Base-by-base conservation (phyloP, 2,888 invertebrate genomes). In the Cremastinae sp. region DNA sequence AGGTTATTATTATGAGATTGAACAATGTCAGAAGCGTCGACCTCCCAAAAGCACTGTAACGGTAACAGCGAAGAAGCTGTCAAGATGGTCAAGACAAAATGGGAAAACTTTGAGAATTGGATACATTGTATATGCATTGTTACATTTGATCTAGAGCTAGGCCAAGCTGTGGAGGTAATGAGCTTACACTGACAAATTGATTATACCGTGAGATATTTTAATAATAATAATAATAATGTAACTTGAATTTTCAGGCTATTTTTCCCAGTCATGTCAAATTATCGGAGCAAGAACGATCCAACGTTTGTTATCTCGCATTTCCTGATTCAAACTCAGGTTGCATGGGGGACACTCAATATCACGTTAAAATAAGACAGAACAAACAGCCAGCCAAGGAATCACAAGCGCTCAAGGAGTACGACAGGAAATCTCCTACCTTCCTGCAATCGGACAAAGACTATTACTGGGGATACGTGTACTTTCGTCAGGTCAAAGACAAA, bases 281-380 rank as follows among this genome's bases (percentile, higher is more conserved):
- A 80, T 93, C 94, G 0, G 97, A 97, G 86, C 95, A 95, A 90
- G 97, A 97, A 90, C 95, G 96, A 86, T 95, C 95, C 80, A 97
- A 96, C 91, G 96, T 99, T 82, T 99, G 99, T 90, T 99, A 99
- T 90, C 92, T 99, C 89, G 98, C 99, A 45, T 99, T 99, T 90
- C 99, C 99, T 1, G 99, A 99, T 90, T 99, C 99, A 0, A 99
- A 99, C 91, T 98, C 98, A 1, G 98, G 98, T 66, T 98, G 98
- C 89, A 98, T 98, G 97, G 98, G 98, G 59, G 98, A 99, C 89
- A 99, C 98, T 56, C 96, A 96, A 90, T 99, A 98, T 90, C 97
- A 98, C 87, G 96, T 99, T 86, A 93, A 98, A 78, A 93, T 99
- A 80, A 94, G 97, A 72, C 93, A 94, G 81, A 92, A 93, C 53